These are phyloP conservation scores for Zaprionus tsacasi DNA, from an alignment of 1,140 invertebrate genomes.

Conservation along the genomic window DNA sequence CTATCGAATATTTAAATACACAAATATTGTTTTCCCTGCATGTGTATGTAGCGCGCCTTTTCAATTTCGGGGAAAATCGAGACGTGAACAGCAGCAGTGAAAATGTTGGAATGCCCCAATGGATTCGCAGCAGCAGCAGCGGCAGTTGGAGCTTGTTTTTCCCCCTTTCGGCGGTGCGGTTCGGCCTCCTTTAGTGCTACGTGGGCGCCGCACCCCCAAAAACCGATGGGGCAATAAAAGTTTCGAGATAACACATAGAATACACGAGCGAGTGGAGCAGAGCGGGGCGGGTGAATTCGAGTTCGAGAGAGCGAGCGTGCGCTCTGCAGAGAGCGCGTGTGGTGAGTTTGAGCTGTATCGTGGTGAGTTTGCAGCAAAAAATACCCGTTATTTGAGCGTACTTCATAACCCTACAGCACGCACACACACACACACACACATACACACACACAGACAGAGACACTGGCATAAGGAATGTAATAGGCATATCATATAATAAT, in stretches of 20 bases:
- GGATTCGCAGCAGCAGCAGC: neutral
- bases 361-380: constrained; percentile 32
- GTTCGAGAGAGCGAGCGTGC: constrained; percentile 9
- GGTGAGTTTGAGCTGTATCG: constrained; percentile 4
- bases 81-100: constrained; percentile 57
- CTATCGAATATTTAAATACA: too few species aligned
- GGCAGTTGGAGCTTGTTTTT: constrained; percentile 42
- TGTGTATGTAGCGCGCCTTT: neutral
- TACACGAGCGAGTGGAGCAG: constrained; percentile 19
- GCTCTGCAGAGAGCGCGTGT: constrained; percentile 38
- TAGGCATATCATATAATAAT: constrained; percentile 74
- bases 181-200: constrained; percentile 62
- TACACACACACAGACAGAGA: constrained; percentile 15
- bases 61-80: neutral
- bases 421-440: constrained; percentile 18
- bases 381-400: constrained; percentile 66
- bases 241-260: constrained; percentile 76
- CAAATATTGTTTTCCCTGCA: too few species aligned
- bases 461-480: constrained; percentile 49
- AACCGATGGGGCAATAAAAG: constrained; percentile 63
- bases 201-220: constrained; percentile 73
- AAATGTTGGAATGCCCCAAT: constrained; percentile 60
- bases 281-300: neutral
- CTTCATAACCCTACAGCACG: constrained; percentile 24
- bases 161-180: constrained; percentile 13